Evolutionary conservation across 2,113 vertebrate genomes (phyloP).

Genomic region (Cricetomys ansorgei): DNA sequence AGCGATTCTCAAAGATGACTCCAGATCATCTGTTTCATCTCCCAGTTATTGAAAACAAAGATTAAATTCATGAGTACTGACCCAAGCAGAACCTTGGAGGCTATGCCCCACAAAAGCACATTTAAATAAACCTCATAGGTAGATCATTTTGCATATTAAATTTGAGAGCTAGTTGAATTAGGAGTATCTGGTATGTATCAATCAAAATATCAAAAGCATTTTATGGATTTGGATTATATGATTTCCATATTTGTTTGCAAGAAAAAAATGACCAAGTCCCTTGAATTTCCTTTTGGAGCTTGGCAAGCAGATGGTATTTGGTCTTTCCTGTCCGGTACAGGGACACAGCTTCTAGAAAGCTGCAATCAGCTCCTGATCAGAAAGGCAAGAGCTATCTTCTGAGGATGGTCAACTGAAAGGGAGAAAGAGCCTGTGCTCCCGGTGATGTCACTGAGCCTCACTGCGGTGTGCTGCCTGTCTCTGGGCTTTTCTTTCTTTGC

Average conservation of each 20-base stretch:
- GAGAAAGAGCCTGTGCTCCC: neutral
- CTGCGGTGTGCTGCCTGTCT: neutral
- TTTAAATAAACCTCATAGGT: neutral
- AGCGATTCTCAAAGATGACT: neutral
- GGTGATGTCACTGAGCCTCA: neutral
- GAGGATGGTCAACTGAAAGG: neutral
- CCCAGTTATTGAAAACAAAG: neutral
- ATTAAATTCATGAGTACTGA: neutral
- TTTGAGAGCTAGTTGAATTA: conserved; percentile 11
- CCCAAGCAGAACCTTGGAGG: neutral
- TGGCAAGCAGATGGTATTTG: neutral
- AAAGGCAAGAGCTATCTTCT: neutral
- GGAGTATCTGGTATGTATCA: neutral
- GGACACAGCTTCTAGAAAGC: neutral
- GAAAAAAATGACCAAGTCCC: neutral
- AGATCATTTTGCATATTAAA: neutral
- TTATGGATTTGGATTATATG: neutral
- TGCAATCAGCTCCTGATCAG: neutral
- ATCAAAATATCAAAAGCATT: neutral
- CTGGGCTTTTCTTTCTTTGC: neutral
- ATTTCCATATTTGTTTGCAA: neutral
- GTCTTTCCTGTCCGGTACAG: neutral
- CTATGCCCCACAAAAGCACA: neutral
- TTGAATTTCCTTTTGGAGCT: neutral
- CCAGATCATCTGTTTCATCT: neutral